These are phyloP conservation scores for Apodemia hepburni DNA, from an alignment of 2,888 invertebrate species.

Conservation along the genomic window DNA sequence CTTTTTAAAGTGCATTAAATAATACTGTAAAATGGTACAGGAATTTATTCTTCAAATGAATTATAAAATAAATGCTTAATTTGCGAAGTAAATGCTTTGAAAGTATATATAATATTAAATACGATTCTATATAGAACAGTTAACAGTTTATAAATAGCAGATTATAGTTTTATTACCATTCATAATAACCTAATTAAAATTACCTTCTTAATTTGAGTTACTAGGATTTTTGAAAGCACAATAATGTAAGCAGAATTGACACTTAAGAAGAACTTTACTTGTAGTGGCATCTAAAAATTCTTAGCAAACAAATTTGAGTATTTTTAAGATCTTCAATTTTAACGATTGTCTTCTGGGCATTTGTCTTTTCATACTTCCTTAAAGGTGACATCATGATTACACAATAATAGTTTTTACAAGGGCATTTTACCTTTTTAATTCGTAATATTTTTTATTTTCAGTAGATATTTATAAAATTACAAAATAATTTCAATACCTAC, in stretches of 20 bases:
- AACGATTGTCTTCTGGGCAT: not conserved
- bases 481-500: conserved; percentile 1
- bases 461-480: conserved; percentile 12
- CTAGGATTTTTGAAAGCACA: not conserved
- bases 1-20: conserved; percentile 48
- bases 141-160: conserved; percentile 13
- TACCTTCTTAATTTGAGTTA: not conserved
- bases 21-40: conserved; percentile 44
- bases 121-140: conserved; percentile 27
- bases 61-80: conserved; percentile 56
- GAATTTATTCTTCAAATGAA: conserved; percentile 31
- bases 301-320: not conserved
- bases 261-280: not conserved
- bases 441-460: not conserved
- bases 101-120: conserved; percentile 18
- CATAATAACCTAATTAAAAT: not conserved
- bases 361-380: not conserved
- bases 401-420: not conserved
- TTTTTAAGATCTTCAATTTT: not conserved
- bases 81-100: conserved; percentile 37
- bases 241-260: not conserved
- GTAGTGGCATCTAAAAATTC: not conserved
- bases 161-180: not conserved
- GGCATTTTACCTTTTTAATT: not conserved
- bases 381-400: not conserved